Evolutionary conservation across 2,113 vertebrate species (phyloP).

Genomic region (Noctilio leporinus): DNA sequence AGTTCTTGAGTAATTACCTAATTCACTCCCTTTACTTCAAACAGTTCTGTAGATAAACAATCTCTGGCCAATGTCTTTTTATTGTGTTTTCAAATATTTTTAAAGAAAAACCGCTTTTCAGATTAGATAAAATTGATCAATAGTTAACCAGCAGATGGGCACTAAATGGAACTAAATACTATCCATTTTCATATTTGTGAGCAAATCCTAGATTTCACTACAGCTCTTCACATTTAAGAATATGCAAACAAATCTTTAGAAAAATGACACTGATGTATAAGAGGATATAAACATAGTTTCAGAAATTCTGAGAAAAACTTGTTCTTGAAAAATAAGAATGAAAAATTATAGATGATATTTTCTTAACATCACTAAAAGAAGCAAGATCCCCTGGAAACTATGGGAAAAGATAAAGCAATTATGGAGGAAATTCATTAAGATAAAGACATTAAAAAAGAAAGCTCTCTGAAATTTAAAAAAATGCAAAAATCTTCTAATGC

Average conservation of each 20-base stretch:
- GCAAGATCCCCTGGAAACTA: neutral
- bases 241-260: neutral
- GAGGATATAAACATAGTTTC: neutral
- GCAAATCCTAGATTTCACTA: neutral
- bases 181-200: neutral
- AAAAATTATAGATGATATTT: neutral
- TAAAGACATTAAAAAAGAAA: neutral
- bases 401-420: neutral
- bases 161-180: neutral
- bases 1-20: neutral
- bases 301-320: neutral
- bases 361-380: constrained; percentile 2
- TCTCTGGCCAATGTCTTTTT: neutral
- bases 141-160: neutral
- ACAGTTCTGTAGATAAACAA: neutral
- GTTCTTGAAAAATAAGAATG: neutral
- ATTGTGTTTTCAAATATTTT: neutral
- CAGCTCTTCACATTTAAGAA: neutral
- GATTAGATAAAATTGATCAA: neutral
- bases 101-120: neutral
- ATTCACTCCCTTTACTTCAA: neutral
- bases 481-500: neutral
- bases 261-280: neutral
- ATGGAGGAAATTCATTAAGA: constrained; percentile 4
- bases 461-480: neutral